phyloP scores from a whole-genome alignment of 2,797 vertebrate genomes.

The Pitangus sulphuratus region DNA sequence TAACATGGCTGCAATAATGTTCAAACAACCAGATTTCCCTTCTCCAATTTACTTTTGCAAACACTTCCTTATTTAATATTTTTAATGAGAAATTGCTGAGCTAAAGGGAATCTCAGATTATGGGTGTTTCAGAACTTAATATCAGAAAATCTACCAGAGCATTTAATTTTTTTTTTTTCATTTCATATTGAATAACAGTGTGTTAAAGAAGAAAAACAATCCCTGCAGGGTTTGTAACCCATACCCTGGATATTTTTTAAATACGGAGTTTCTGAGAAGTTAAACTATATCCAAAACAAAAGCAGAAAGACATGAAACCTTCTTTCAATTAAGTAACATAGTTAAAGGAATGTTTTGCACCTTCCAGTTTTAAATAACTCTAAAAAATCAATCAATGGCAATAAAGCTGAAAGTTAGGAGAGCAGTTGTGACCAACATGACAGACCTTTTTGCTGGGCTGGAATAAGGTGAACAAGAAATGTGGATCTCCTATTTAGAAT shows the following conservation, averaged over 20 bases:
- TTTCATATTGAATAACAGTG: not conserved
- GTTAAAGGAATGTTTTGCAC: not conserved
- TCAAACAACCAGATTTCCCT: not conserved
- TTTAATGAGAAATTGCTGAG: not conserved
- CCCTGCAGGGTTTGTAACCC: not conserved
- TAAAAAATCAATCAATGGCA: not conserved
- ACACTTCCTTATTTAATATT: not conserved
- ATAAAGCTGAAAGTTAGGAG: not conserved
- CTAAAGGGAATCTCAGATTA: not conserved
- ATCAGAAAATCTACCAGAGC: not conserved
- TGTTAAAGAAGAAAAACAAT: not conserved
- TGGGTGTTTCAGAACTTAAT: not conserved
- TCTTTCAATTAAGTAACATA: not conserved
- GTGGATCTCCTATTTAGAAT: not conserved
- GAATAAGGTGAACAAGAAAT: not conserved
- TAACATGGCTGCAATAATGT: not conserved
- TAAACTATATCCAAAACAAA: not conserved
- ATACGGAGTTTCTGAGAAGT: not conserved
- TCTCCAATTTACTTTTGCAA: not conserved
- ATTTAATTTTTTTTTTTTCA: not conserved
- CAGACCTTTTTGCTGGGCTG: not conserved
- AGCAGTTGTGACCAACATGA: not conserved
- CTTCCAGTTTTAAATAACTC: not conserved
- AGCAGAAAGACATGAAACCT: not conserved
- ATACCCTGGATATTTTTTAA: not conserved